Evolutionary conservation across 2,113 vertebrate species (phyloP).

Genomic region (Lampris megalopsis): DNA sequence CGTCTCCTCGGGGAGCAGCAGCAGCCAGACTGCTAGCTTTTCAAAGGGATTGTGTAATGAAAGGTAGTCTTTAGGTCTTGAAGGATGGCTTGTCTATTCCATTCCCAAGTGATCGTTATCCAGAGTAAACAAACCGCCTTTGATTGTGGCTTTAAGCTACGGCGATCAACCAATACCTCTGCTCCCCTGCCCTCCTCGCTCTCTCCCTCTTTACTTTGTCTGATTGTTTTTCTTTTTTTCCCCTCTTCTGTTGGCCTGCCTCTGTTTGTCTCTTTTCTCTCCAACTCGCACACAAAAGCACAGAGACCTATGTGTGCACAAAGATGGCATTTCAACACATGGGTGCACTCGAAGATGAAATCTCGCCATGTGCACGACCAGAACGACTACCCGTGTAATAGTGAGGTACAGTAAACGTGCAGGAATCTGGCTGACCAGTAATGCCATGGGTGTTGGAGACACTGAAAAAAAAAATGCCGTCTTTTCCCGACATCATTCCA

Average conservation of each 20-base stretch:
- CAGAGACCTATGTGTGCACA: not conserved
- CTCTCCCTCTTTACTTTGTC: constrained; percentile 3
- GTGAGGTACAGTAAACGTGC: constrained; percentile 23
- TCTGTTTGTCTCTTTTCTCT: constrained; percentile 21
- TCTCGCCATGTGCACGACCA: constrained; percentile 13
- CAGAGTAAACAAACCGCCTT: constrained; percentile 41
- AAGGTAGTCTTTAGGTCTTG: constrained; percentile 44
- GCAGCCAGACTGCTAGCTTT: constrained; percentile 21
- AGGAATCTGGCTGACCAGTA: constrained; percentile 28
- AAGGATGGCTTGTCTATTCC: constrained; percentile 22
- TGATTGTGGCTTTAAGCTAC: constrained; percentile 44
- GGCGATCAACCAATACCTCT: constrained; percentile 32
- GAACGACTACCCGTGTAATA: constrained; percentile 14
- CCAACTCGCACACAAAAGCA: constrained; percentile 2
- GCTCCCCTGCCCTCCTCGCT: constrained; percentile 1
- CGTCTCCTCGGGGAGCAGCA: constrained; percentile 41
- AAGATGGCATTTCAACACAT: not conserved
- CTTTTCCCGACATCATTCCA: constrained; percentile 42
- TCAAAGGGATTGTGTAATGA: constrained; percentile 39
- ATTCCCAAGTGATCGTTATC: constrained; percentile 36
- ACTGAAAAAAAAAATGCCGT: constrained; percentile 26
- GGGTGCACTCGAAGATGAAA: constrained; percentile 2
- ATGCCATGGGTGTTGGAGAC: not conserved
- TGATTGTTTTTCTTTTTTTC: not conserved
- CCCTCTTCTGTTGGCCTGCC: not conserved